Evolutionary conservation across 2,888 invertebrate genomes (phyloP).

Genomic region (Cephus rjabovi): DNA sequence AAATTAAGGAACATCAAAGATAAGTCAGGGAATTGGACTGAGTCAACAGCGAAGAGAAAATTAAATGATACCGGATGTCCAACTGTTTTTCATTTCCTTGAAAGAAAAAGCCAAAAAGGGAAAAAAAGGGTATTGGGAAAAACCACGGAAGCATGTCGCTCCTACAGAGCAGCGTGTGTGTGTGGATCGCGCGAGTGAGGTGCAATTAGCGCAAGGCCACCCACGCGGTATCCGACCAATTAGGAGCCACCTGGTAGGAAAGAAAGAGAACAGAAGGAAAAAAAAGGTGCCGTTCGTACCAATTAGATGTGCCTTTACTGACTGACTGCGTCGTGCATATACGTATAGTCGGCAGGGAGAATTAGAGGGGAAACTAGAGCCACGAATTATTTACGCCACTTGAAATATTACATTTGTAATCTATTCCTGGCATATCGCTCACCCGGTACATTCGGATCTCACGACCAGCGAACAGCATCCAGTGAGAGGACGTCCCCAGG

Average conservation of each 20-base stretch:
- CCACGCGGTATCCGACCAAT: slow-evolving; percentile 43
- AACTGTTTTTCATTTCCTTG: too few relatives aligned
- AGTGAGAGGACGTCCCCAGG: slow-evolving; percentile 22
- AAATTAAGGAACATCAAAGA: too few relatives aligned
- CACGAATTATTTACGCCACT: slow-evolving; percentile 38
- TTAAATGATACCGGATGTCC: too few relatives aligned
- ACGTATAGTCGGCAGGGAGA: not conserved
- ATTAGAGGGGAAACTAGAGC: slow-evolving; percentile 12
- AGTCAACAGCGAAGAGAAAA: too few relatives aligned
- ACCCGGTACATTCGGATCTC: not conserved
- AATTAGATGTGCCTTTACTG: slow-evolving; percentile 41
- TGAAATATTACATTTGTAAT: slow-evolving; percentile 48
- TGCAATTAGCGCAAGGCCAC: slow-evolving; percentile 33
- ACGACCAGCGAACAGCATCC: too few relatives aligned
- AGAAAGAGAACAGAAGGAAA: slow-evolving; percentile 15
- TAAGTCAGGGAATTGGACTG: too few relatives aligned
- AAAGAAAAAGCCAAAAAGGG: too few relatives aligned
- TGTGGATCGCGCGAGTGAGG: slow-evolving; percentile 6
- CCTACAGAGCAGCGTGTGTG: too few relatives aligned
- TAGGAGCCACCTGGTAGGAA: slow-evolving; percentile 40
- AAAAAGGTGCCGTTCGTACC: slow-evolving; percentile 34
- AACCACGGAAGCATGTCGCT: too few relatives aligned
- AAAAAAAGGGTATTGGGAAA: too few relatives aligned
- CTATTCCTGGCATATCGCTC: slow-evolving; percentile 38
- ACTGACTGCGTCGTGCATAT: not conserved